These are phyloP conservation scores for Tetrapedia diversipes DNA, from an alignment of 2,888 invertebrate species.

Conservation along the genomic window DNA sequence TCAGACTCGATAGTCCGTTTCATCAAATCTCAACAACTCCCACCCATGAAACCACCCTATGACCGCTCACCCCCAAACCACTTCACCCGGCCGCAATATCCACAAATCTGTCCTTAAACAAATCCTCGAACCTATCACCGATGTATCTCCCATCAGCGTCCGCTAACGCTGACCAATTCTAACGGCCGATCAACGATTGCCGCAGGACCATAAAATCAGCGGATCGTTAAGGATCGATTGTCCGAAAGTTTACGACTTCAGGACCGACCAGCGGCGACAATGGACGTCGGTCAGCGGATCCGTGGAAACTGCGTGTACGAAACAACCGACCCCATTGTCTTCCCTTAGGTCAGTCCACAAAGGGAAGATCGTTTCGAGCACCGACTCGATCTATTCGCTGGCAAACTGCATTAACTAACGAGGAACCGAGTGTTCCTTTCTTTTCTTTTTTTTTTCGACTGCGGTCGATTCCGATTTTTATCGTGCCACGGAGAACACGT, in stretches of 20 bases:
- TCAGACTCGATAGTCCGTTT: not conserved
- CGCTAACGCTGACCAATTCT: slow-evolving; percentile 4
- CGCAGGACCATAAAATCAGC: slow-evolving; percentile 33
- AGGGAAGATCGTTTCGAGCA: slow-evolving; percentile 19
- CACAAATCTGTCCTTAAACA: slow-evolving; percentile 5
- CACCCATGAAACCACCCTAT: not conserved
- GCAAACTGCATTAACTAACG: slow-evolving; percentile 41
- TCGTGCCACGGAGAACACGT: slow-evolving; percentile 51
- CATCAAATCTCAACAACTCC: not conserved
- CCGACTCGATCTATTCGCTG: slow-evolving; percentile 21
- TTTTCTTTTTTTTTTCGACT: not conserved
- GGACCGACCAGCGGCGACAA: slow-evolving; percentile 60
- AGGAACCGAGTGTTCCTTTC: not conserved
- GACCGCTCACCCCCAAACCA: not conserved
- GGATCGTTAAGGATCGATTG: slow-evolving; percentile 74
- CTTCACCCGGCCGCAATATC: not conserved
- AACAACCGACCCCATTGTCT: slow-evolving; percentile 43
- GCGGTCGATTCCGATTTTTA: slow-evolving; percentile 37
- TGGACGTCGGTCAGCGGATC: slow-evolving; percentile 52
- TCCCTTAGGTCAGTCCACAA: not conserved
- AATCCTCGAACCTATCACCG: not conserved
- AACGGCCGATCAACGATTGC: slow-evolving; percentile 10
- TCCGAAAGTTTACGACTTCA: slow-evolving; percentile 72
- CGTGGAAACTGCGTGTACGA: slow-evolving; percentile 1
- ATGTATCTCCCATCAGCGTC: not conserved